Evolutionary conservation across 1,140 invertebrate species (phyloP).

Genomic region (Drosophila sp.): DNA sequence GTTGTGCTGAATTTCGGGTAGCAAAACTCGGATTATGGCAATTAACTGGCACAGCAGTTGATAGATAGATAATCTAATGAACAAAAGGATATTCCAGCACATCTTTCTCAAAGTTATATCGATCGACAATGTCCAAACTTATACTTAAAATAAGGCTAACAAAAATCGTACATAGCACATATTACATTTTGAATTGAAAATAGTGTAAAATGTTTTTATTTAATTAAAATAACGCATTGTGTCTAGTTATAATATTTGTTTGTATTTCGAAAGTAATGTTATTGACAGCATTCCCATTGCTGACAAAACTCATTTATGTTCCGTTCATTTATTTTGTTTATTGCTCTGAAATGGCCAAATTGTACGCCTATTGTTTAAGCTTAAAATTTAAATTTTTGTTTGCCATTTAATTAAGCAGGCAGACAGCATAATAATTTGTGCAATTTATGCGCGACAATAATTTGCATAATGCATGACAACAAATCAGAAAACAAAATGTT

Average conservation of each 20-base stretch:
- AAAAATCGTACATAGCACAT: too few relatives aligned
- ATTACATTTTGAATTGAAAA: background rate
- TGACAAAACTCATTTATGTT: slow-evolving; percentile 37
- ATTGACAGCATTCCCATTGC: slow-evolving; percentile 8
- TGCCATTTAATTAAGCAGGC: slow-evolving; percentile 73
- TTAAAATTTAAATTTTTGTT: slow-evolving; percentile 49
- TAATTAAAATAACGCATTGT: background rate
- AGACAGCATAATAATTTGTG: slow-evolving; percentile 67
- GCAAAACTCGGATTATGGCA: too few relatives aligned
- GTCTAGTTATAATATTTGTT: background rate
- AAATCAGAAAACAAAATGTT: slow-evolving; percentile 77
- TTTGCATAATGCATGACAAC: slow-evolving; percentile 75
- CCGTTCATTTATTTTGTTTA: slow-evolving; percentile 46
- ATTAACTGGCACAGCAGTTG: too few relatives aligned
- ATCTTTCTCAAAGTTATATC: too few relatives aligned
- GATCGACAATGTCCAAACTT: too few relatives aligned
- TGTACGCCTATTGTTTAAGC: slow-evolving; percentile 25
- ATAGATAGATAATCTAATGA: too few relatives aligned
- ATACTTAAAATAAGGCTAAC: too few relatives aligned
- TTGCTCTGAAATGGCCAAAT: slow-evolving; percentile 10
- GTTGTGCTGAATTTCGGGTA: too few relatives aligned
- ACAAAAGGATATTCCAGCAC: too few relatives aligned
- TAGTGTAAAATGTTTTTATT: background rate
- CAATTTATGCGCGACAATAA: slow-evolving; percentile 69
- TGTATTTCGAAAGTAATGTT: slow-evolving; percentile 1